These are phyloP conservation scores for Protobothrops mucrosquamatus DNA, from an alignment of 2,113 vertebrate genomes.

Conservation along the genomic window DNA sequence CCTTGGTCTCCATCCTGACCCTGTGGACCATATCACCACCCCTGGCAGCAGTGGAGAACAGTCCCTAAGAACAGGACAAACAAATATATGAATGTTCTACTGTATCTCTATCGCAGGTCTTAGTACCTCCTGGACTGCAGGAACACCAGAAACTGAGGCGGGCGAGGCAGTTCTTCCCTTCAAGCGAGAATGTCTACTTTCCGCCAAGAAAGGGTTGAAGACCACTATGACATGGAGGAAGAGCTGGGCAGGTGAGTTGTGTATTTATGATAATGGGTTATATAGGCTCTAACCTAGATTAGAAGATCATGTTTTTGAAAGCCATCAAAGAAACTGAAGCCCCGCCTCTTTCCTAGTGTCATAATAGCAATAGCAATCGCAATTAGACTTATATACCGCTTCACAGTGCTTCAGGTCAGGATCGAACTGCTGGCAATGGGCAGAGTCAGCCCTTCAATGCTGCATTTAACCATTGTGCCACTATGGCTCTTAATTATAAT, in stretches of 20 bases:
- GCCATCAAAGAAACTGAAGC: neutral
- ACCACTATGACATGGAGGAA: conserved; percentile 79
- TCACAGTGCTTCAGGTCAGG: too few species aligned
- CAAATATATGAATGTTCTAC: neutral
- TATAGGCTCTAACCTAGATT: neutral
- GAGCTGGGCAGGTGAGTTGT: conserved; percentile 77
- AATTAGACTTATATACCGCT: too few species aligned
- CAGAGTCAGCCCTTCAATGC: too few species aligned
- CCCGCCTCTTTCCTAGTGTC: neutral
- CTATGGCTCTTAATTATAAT: too few species aligned
- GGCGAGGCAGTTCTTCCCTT: accelerated
- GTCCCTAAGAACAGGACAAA: neutral
- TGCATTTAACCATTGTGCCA: too few species aligned
- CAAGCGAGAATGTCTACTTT: conserved; percentile 71
- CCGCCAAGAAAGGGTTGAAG: conserved; percentile 77
- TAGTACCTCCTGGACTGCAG: neutral
- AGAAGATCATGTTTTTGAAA: neutral
- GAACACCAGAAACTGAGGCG: accelerated
- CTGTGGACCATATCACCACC: neutral
- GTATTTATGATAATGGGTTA: neutral
- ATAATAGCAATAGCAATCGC: too few species aligned
- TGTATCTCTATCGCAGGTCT: neutral
- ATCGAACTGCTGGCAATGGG: too few species aligned
- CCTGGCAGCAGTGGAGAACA: neutral
- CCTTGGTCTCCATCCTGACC: neutral